Base-by-base conservation (phyloP, 1,140 invertebrate species). In the Caerostris darwini region DNA sequence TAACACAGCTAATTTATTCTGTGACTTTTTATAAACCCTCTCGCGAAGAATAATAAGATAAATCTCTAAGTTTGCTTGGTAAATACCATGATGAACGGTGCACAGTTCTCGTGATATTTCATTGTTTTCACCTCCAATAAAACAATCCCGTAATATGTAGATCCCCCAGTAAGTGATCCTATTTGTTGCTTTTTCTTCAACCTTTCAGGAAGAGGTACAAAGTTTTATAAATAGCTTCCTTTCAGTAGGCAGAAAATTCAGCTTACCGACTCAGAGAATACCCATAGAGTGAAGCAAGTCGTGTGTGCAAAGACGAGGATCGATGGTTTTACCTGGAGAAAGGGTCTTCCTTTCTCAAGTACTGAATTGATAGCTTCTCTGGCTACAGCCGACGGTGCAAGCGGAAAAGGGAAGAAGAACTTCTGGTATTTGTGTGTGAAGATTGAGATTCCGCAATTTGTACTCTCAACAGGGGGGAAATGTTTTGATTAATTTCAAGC, bases 151-250 rank as follows among this genome's bases (percentile, higher is more conserved):
- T 77, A 77, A 77, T 77, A 77, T 77, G 71, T 77, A 77, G 71
- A 77, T 77, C 71, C 3, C 71, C 71, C 71, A 8, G 34, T 77
- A 77, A 77, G 53, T 50, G 53, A 77, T 50, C 8, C 34, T 34
- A 77, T 77, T 77, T 77, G 50, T 77, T 77, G 34, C 34, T 77
- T 77, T 50, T 77, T 77, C 34, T 34, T 17, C 61, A 67, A n/a
- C 71, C 34, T 53, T 50, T 12, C 3, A 50, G 10, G 34, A 71
- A 58, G 17, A 83, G 85, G 56, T 86, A 86, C 19, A 86, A 59
- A 86, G 57, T 86, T 86, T 86, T 86, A 86, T 86, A 86, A 64
- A 86, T 86, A 86, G 85, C 85, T 86, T 86, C 34, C 71, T 86
- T 86, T 58, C 56, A 59, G 12, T 10, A 34, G 57, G 85, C 85